Evolutionary conservation across 2,113 vertebrate species (phyloP).

Genomic region (Meriones unguiculatus): DNA sequence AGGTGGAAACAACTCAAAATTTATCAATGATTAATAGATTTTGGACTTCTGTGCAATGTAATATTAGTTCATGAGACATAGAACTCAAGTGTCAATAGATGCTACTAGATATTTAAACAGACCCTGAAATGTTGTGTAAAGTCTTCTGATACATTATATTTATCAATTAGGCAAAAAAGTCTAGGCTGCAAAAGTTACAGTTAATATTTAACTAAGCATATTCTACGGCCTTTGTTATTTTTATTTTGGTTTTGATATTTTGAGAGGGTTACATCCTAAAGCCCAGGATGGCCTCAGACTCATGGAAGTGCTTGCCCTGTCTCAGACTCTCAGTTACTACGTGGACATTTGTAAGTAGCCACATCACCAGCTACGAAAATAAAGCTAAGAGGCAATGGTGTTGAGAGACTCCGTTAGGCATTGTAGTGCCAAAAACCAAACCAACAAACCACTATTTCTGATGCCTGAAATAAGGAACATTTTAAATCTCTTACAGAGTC

Average conservation of each 20-base stretch:
- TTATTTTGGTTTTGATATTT: background rate
- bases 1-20: background rate
- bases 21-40: background rate
- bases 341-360: background rate
- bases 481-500: background rate
- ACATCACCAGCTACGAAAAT: background rate
- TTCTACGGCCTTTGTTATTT: background rate
- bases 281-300: background rate
- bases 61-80: background rate
- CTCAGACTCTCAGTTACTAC: background rate
- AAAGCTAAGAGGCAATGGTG: slow-evolving; percentile 41
- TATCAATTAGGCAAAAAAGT: background rate
- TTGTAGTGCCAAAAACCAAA: background rate
- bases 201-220: background rate
- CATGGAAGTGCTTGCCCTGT: background rate
- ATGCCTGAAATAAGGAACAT: background rate
- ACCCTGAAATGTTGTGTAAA: background rate
- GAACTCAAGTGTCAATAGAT: background rate
- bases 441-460: background rate
- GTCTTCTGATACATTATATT: background rate
- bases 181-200: background rate
- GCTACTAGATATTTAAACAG: background rate
- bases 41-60: too few species aligned
- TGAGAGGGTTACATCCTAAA: background rate
- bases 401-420: slow-evolving; percentile 1